Evolutionary conservation across 1,140 invertebrate genomes (phyloP).

Genomic region (Drosophila sp.): DNA sequence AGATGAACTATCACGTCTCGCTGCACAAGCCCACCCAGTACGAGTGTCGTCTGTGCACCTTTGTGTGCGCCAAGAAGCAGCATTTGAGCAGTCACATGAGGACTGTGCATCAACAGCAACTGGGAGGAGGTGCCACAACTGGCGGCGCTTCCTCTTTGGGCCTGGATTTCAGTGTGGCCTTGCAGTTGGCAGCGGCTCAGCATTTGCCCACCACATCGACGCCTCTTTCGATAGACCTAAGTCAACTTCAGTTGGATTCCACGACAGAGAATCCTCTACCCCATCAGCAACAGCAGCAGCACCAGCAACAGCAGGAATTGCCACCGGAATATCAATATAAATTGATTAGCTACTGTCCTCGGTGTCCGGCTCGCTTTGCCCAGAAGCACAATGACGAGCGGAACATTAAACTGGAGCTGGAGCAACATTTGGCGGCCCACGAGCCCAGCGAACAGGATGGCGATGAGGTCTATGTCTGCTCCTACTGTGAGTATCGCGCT

Average conservation of each 20-base stretch:
- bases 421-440: conserved; percentile 86
- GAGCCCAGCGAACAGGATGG: conserved; percentile 65
- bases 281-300: conserved; percentile 18
- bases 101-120: conserved; percentile 76
- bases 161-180: conserved; percentile 82
- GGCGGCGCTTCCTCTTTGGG: background rate
- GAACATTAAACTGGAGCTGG: conserved; percentile 74
- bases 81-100: conserved; percentile 90
- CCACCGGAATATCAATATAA: conserved; percentile 82
- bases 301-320: conserved; percentile 27
- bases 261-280: conserved; percentile 41
- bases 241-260: conserved; percentile 51
- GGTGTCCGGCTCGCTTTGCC: conserved; percentile 90
- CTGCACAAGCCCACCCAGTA: conserved; percentile 90
- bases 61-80: conserved; percentile 91
- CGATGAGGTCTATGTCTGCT: conserved; percentile 86
- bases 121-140: conserved; percentile 14
- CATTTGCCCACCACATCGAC: conserved; percentile 41
- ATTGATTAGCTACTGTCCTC: conserved; percentile 85
- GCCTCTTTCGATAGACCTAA: conserved; percentile 60
- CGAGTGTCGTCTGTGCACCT: conserved; percentile 91
- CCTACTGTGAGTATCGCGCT: conserved; percentile 91
- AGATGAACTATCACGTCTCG: conserved; percentile 93
- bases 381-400: conserved; percentile 84
- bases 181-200: conserved; percentile 83